Base-by-base conservation (phyloP, 1,140 invertebrate genomes). In the Metaphire vulgaris region DNA sequence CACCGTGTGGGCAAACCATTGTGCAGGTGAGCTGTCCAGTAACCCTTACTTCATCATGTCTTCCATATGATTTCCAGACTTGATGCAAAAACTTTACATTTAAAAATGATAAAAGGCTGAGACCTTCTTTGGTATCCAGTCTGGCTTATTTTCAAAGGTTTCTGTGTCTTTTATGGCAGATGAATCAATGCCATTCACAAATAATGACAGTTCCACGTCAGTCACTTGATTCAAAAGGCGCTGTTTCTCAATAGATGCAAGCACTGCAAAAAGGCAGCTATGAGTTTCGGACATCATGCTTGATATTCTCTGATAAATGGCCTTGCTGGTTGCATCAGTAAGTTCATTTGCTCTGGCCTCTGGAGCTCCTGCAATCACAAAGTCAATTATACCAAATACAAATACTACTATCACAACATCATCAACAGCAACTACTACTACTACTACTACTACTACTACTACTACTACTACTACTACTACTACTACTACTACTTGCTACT, bases 261-360 rank as follows among this genome's bases (percentile, higher is more conserved):
- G 79, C 16, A 85, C 77, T 41, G 80, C 79, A 64, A 85, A 81
- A 66, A 85, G 65, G 33, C 78, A 78, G 72, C 80, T 81, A 72
- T 86, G 83, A 34, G 81, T 77, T 71, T 85, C 84, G 80, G 84
- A 85, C 84, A 85, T 84, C 83, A 85, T 84, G 77, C 80, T 79
- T 28, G 81, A 79, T 0, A 83, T 79, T 21, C 41, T 6, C 6
- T 56, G 41, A 56, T 83, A 83, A 32, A 85, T 80, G 68, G 80
- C 80, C 6, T 76, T 69, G 21, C 80, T 82, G 30, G 81, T 80
- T 1, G 84, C 84, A 77, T 85, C 81, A n/a, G 81, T 82, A 69
- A 85, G 77, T 77, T 86, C 85, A 66, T 83, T 81, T 12, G 83
- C 81, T 74, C 85, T 77, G 2, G 81, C 83, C 70, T 82, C 79